Conservation (phyloP, 1,140 invertebrate species). For the Idris sp. region DNA sequence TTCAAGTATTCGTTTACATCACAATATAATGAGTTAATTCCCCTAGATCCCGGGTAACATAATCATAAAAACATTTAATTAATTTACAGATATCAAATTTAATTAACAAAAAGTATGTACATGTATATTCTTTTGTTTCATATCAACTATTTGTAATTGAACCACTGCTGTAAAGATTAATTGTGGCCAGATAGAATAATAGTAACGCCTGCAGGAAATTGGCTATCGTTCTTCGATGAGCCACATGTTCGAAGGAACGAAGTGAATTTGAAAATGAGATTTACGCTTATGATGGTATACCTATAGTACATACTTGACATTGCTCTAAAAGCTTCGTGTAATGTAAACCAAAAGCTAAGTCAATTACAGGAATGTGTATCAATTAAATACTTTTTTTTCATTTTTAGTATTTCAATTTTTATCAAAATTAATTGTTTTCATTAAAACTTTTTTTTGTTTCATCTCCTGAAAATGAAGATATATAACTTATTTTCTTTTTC, state of each 20-base stretch:
- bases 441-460: too few species aligned
- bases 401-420: too few species aligned
- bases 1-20: constrained; percentile 19
- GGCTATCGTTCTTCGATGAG: constrained; percentile 56
- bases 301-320: constrained; percentile 24
- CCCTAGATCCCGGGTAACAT: constrained; percentile 7
- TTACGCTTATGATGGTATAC: constrained; percentile 40
- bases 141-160: too few species aligned
- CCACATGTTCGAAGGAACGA: too few species aligned
- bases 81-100: constrained; percentile 39
- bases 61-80: constrained; percentile 44
- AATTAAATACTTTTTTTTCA: too few species aligned
- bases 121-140: too few species aligned
- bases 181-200: constrained; percentile 22
- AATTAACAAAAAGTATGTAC: constrained; percentile 40
- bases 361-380: too few species aligned
- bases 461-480: too few species aligned
- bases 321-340: constrained; percentile 13
- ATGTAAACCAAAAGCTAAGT: too few species aligned
- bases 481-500: too few species aligned
- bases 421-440: too few species aligned
- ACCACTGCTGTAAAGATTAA: too few species aligned
- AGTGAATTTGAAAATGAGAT: constrained; percentile 48
- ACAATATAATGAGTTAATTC: constrained; percentile 37
- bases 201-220: constrained; percentile 46